Percentiles rank a stretch among this genome's conserved stretches.
Evolutionary conservation across 2,113 vertebrate genomes (phyloP).

Genomic region (Pitta sordida): DNA sequence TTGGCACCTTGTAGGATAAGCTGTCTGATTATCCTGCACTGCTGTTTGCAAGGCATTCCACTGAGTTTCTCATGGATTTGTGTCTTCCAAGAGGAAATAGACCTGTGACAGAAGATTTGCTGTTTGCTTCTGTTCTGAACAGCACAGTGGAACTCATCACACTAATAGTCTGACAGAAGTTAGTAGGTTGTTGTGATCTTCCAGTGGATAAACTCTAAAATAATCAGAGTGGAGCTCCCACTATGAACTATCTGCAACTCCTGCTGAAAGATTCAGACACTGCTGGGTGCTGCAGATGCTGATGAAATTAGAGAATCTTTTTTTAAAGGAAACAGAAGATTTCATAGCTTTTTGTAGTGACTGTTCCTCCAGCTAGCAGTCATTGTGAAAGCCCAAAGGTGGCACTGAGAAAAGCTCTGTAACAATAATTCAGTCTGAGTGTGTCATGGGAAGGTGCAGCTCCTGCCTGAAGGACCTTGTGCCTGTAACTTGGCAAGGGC

Average conservation of each 20-base stretch:
- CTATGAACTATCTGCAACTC: not conserved
- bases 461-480: not conserved
- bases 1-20: not conserved
- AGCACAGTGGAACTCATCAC: not conserved
- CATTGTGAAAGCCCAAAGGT: not conserved
- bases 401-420: not conserved
- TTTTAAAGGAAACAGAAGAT: not conserved
- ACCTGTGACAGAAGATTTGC: not conserved
- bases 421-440: not conserved
- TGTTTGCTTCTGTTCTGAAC: not conserved
- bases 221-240: not conserved
- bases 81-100: not conserved
- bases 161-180: rapidly evolving
- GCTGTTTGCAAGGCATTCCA: not conserved
- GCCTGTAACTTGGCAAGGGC: not conserved
- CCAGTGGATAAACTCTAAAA: not conserved
- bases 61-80: not conserved
- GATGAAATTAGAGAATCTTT: not conserved
- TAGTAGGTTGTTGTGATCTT: not conserved
- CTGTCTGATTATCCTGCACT: not conserved
- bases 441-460: not conserved
- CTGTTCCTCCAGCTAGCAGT: not conserved
- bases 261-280: not conserved
- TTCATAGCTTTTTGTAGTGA: not conserved
- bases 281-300: not conserved